Evolutionary conservation across 2,797 vertebrate species (phyloP), one percentile per base, ranked within the genome.

Genomic region (Lacerta agilis): DNA sequence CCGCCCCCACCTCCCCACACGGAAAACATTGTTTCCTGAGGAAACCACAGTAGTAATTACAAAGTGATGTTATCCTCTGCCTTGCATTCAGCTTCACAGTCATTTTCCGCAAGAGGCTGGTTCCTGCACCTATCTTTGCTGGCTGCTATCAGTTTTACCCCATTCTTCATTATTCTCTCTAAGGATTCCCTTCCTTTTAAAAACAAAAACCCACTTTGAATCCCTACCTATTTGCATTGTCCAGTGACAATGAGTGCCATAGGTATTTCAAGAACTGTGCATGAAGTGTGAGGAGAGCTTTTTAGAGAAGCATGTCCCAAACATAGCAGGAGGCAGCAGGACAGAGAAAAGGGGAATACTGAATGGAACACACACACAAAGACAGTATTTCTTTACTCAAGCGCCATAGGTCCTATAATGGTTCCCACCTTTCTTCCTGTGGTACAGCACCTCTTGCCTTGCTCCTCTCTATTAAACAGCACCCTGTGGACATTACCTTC

Each of bases 21-120:
- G 38, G 49, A 73, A 85, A 75, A 64, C n/a, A 45, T 36, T 45
- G 66, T 79, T 88, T 79, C 49, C 82, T 41, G 75, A 72, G 49
- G 75, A 85, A 84, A 64, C 25, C 43, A 85, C 13, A 67, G 77
- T 67, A 41, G 38, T 23, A 38, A 66, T 55, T 80, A 80, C 73
- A 78, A 58, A 33, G 17, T 8, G 15, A 72, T 43, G 38, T 77
- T 88, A 29, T 77, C 43, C 25, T 61, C 76, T 45, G 36, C n/a
- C 55, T 85, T 8, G 25, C 71, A 75, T 38, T 64, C 15, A 5
- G 66, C 66, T 79, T 73, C 79, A 72, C 36, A 43, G 36, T 58
- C 18, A 33, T 27, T 29, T 33, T 61, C 38, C 18, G 9, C 17
- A 43, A 23, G 36, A 77, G 36, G 5, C n/a, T 71, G 66, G 67